A percentile compares a stretch with the other conserved stretches of the same genome.
These are phyloP conservation scores for Lutraria rhynchaena DNA, from an alignment of 1,140 invertebrate species.

Conservation along the genomic window DNA sequence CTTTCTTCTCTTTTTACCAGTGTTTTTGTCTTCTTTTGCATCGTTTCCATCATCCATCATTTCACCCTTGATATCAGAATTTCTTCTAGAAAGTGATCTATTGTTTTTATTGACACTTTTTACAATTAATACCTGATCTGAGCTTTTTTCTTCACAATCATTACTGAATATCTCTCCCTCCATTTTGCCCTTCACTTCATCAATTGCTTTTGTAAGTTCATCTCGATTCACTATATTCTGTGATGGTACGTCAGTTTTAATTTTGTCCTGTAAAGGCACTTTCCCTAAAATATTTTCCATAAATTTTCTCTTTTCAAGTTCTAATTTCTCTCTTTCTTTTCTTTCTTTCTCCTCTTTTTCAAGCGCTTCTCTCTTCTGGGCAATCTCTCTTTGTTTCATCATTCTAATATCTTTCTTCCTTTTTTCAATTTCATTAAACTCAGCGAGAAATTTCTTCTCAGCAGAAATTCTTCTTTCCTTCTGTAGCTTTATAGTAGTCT, in stretches of 20 bases:
- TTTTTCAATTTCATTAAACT: conserved; percentile 55
- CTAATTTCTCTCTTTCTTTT: background rate
- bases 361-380: background rate
- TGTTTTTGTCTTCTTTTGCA: background rate
- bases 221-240: background rate
- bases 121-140: background rate
- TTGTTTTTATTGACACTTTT: background rate
- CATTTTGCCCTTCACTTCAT: background rate
- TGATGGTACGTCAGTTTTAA: background rate
- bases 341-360: conserved; percentile 1
- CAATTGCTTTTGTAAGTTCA: background rate
- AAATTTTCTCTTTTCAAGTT: conserved; percentile 3
- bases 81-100: background rate
- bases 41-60: background rate
- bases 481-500: background rate
- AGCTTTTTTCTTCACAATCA: background rate
- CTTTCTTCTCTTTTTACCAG: conserved; percentile 29
- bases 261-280: conserved; percentile 2
- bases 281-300: conserved; percentile 8
- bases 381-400: conserved; percentile 30
- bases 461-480: conserved; percentile 24
- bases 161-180: background rate
- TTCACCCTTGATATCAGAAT: background rate
- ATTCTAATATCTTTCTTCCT: conserved; percentile 20
- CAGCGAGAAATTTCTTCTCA: conserved; percentile 39